phyloP scores from a whole-genome alignment of 2,888 invertebrate genomes.

The Troides oblongomaculatus region DNA sequence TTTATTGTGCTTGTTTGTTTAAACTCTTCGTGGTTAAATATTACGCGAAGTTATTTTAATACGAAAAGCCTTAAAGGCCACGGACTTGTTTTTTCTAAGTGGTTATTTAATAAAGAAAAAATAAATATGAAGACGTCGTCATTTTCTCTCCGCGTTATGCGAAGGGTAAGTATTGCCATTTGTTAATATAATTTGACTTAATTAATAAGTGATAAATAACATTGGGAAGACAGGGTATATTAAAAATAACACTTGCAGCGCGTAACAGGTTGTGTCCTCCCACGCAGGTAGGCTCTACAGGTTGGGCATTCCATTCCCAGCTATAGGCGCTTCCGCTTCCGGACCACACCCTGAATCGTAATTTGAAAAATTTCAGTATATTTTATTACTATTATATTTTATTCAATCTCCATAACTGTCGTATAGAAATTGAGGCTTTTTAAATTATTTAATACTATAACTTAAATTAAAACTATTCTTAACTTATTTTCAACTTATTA shows the following conservation, averaged over 20 bases:
- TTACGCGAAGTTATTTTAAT: conserved; percentile 6
- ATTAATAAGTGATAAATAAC: not conserved
- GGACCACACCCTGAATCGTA: conserved; percentile 58
- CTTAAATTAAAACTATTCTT: no score
- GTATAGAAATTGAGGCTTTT: no score
- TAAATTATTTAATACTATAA: no score
- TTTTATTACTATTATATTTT: not conserved
- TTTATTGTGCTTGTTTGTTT: not conserved
- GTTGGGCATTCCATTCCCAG: conserved; percentile 48
- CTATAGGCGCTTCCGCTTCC: conserved; percentile 44
- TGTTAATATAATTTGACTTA: not conserved
- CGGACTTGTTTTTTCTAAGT: conserved; percentile 30
- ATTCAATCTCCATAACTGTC: no score
- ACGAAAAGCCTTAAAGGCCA: conserved; percentile 7
- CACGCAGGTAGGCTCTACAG: conserved; percentile 55
- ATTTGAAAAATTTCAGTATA: conserved; percentile 3
- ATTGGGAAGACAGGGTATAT: conserved; percentile 11
- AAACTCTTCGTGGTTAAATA: not conserved
- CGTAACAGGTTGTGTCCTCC: conserved; percentile 45
- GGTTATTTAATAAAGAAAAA: conserved; percentile 43
- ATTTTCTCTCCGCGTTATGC: conserved; percentile 88
- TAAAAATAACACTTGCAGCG: conserved; percentile 31
- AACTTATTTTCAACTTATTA: no score
- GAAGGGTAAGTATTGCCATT: conserved; percentile 82
- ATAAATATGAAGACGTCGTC: conserved; percentile 88